Percentiles rank a stretch among this genome's conserved stretches.
Evolutionary conservation across 1,140 invertebrate genomes (phyloP).

Genomic region (Heliconius eleuchia): DNA sequence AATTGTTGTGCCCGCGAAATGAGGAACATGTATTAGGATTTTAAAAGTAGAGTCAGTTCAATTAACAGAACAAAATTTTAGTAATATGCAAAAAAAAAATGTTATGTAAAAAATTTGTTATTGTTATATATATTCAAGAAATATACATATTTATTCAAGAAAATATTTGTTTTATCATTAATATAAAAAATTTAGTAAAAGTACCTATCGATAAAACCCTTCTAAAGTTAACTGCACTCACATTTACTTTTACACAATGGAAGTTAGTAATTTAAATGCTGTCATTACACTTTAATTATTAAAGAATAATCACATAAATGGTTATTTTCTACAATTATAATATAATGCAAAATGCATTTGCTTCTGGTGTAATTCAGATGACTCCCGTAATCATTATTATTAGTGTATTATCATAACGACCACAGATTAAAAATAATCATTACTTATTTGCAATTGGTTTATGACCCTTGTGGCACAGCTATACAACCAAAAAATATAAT

Average conservation of each 20-base stretch:
- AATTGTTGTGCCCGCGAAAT: no score
- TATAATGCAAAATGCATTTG: background rate
- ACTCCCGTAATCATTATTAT: conserved; percentile 2
- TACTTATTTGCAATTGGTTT: background rate
- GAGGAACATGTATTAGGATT: no score
- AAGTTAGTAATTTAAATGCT: background rate
- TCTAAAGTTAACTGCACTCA: background rate
- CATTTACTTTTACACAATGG: background rate
- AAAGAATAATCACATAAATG: background rate
- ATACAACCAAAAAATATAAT: no score
- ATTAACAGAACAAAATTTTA: no score
- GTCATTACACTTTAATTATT: background rate
- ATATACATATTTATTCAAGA: no score
- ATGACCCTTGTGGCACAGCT: background rate
- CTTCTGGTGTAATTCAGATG: background rate
- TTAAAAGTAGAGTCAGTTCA: no score
- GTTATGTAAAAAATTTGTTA: no score
- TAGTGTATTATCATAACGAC: background rate
- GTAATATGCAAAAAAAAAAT: no score
- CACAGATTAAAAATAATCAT: background rate
- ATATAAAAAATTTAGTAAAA: background rate
- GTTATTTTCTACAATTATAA: background rate
- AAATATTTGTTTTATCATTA: no score
- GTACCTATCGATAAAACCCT: background rate
- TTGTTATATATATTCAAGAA: no score